A percentile compares a stretch with the other conserved stretches of the same genome.
Evolutionary conservation across 37 sponge, comb jelly and placozoan species (phyloP).

Genomic region (Haliclona indistincta): DNA sequence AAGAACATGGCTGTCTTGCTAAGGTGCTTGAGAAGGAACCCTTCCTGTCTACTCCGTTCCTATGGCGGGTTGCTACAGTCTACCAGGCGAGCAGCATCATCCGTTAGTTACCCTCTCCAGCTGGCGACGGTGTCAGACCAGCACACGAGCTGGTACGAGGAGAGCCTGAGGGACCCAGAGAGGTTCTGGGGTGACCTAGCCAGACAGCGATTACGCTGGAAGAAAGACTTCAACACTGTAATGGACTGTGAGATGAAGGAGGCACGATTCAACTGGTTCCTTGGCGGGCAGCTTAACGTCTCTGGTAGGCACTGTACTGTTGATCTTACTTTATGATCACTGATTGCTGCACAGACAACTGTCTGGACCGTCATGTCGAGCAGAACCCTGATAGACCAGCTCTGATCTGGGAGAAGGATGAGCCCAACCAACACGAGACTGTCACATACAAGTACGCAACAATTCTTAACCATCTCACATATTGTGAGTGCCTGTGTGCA

Average conservation of each 20-base stretch:
- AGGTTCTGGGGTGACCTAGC: conserved; percentile 91
- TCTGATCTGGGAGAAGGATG: conserved; percentile 93
- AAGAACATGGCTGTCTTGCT: no score
- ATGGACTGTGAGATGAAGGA: conserved; percentile 74
- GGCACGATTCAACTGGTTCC: conserved; percentile 86
- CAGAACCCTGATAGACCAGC: conserved; percentile 69
- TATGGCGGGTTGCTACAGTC: no score
- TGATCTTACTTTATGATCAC: no score
- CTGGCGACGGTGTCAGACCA: conserved; percentile 45
- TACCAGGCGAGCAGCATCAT: no score
- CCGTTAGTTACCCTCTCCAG: conserved; percentile 54
- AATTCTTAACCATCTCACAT: neutral
- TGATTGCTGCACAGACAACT: conserved; percentile 90
- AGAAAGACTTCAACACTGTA: conserved; percentile 71
- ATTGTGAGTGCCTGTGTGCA: neutral
- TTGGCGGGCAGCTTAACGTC: conserved; percentile 84
- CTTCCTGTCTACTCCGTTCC: no score
- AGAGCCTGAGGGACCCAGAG: conserved; percentile 82
- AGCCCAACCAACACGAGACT: conserved; percentile 71
- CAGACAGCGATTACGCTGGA: conserved; percentile 72
- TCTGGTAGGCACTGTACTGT: no score
- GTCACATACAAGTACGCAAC: conserved; percentile 80
- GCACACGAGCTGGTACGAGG: conserved; percentile 61
- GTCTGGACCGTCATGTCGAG: conserved; percentile 82
- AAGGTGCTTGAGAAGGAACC: no score